Conservation (phyloP, 2,797 vertebrate genomes). For the Halcyon smyrnensis region DNA sequence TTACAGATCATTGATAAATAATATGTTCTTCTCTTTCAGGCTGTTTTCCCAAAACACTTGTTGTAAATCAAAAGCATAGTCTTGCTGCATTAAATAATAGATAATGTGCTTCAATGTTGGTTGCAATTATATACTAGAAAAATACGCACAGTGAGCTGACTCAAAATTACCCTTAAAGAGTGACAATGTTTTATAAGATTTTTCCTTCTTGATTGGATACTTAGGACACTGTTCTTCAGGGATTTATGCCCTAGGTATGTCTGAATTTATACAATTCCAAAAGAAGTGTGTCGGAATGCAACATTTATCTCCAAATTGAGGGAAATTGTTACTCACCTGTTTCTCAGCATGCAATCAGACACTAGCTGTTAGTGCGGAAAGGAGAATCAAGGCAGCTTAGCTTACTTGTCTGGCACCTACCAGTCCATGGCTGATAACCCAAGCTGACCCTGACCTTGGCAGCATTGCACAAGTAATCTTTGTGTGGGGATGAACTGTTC, state of each 20-base stretch:
- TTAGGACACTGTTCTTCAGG: conserved; percentile 32
- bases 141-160: not conserved
- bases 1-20: conserved; percentile 26
- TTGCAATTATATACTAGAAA: conserved; percentile 22
- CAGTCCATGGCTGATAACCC: conserved; percentile 30
- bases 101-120: not conserved
- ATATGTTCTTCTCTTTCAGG: conserved; percentile 31
- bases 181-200: conserved; percentile 1
- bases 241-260: conserved; percentile 8
- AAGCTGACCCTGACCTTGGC: conserved; percentile 61
- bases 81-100: conserved; percentile 12
- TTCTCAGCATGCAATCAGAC: conserved; percentile 52
- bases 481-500: conserved; percentile 29
- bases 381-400: conserved; percentile 15
- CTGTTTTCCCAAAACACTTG: conserved; percentile 32
- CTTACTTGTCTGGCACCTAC: conserved; percentile 24
- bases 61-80: conserved; percentile 19
- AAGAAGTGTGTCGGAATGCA: conserved; percentile 34
- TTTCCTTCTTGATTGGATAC: conserved; percentile 4
- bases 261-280: conserved; percentile 37
- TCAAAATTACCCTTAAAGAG: conserved; percentile 6
- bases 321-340: conserved; percentile 31
- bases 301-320: conserved; percentile 16
- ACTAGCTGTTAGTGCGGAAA: not conserved
- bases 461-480: conserved; percentile 11